phyloP scores from a whole-genome alignment of 1,140 invertebrate species.

The Magallana ariakensis region DNA sequence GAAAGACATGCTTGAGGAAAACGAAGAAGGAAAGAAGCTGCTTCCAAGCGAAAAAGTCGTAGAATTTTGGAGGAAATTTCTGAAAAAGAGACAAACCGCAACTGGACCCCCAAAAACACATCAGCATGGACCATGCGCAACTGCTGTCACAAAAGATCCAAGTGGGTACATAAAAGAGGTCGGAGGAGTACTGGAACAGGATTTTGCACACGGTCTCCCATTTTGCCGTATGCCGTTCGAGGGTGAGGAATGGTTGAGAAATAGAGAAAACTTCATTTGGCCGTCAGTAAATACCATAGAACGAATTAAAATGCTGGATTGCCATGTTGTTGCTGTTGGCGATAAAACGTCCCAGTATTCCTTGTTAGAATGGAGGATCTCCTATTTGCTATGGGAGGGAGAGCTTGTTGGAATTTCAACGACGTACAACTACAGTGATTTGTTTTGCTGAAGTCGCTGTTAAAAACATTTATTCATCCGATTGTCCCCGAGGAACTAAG shows the following conservation, averaged over 20 bases:
- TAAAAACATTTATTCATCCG: not conserved
- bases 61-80: conserved; percentile 39
- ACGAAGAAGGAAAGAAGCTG: not conserved
- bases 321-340: conserved; percentile 39
- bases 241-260: conserved; percentile 13
- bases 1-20: conserved; percentile 30
- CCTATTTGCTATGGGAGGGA: conserved; percentile 20
- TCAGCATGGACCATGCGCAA: conserved; percentile 44
- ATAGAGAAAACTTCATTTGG: conserved; percentile 15
- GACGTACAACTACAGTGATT: conserved; percentile 41
- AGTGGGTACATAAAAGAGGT: conserved; percentile 10
- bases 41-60: conserved; percentile 38
- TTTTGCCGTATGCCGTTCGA: not conserved
- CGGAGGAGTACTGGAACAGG: conserved; percentile 6
- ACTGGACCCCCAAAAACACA: not conserved
- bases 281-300: conserved; percentile 28
- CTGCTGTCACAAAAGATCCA: not conserved
- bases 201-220: conserved; percentile 19
- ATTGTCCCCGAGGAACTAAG: conserved; percentile 25
- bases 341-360: conserved; percentile 24
- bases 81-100: not conserved
- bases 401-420: conserved; percentile 39
- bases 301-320: conserved; percentile 23
- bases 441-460: conserved; percentile 30
- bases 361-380: conserved; percentile 38